These are phyloP conservation scores for Sciurus carolinensis DNA, from an alignment of 2,797 vertebrate genomes.

Conservation along the genomic window DNA sequence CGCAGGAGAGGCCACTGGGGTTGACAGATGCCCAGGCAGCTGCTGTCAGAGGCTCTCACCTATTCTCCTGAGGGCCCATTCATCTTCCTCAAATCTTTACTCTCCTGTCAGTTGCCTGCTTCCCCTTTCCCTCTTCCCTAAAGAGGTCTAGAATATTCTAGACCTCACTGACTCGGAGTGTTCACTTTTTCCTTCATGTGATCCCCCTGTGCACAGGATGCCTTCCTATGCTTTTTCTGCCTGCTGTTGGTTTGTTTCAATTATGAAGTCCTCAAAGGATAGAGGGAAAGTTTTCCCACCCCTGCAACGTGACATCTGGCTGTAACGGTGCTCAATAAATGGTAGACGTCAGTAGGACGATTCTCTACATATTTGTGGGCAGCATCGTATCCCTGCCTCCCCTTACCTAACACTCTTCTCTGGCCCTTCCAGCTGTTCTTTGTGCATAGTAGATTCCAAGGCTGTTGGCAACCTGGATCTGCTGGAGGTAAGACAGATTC, in stretches of 20 bases:
- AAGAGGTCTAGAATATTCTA: too few relatives aligned
- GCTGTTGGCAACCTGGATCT: neutral
- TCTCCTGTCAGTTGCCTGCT: neutral
- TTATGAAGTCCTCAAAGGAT: neutral
- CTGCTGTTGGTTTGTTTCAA: neutral
- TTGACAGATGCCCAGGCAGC: neutral
- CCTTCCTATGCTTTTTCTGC: neutral
- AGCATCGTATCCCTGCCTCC: neutral
- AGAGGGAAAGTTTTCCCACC: neutral
- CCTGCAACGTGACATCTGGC: neutral
- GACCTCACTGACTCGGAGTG: neutral
- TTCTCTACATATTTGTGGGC: neutral
- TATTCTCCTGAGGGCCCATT: neutral
- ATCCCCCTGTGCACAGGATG: neutral
- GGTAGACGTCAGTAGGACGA: neutral
- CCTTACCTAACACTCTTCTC: neutral
- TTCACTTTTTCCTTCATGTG: neutral
- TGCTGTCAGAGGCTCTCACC: neutral
- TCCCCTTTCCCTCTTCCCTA: neutral
- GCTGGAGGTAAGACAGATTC: neutral
- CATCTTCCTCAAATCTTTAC: neutral
- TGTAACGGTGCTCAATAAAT: neutral
- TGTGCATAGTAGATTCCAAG: neutral
- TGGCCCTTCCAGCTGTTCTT: neutral
- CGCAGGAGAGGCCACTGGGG: neutral